Base-by-base conservation (phyloP, 1,140 invertebrate genomes). In the Pseudomyrmex dendroicus region DNA sequence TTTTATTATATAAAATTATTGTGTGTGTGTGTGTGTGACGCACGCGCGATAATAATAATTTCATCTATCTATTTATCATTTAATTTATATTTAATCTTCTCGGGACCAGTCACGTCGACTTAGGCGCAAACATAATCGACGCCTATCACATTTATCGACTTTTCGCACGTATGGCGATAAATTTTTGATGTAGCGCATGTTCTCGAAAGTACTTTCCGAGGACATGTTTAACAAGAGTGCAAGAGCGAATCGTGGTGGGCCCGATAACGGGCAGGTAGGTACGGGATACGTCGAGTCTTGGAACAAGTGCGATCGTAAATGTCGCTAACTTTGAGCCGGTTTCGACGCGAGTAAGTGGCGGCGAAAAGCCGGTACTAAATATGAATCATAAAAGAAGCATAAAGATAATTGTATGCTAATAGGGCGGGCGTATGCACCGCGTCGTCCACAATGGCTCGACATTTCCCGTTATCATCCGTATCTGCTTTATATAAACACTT, bases 331-430 rank as follows among this genome's bases (percentile, higher is more conserved):
- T 73, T 17, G 67, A 74, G 73, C 84, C 73, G 35, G 54, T 61
- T 70, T 73, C 64, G 50, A 61, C 52, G 46, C 66, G 52, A 66
- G 25, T 50, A 13, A 54, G 25, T 70, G 64, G 73, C 25, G 74
- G 64, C 35, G 68, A 63, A 66, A 82, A 72, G 83, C 80, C 17
- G 73, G 59, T 57, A 84, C 86, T 91, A 90, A 91, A 91, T 91
- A 91, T 91, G 88, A 90, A 90, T 91, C 91, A 89, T 90, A 90
- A 89, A 91, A 91, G 86, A 87, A 86, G 87, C 85, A 83, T 89
- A 90, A 89, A 87, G 87, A 88, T 92, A 92, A 91, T 91, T 91
- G 86, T 90, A 91, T 91, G 90, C 89, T 91, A 91, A 92, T 92
- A 85, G 87, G 83, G 59, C 35, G 17, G 82, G 84, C 85, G 86